Conservation (phyloP, 2,797 vertebrate genomes). For the Mormyrus hasselquistii region DNA sequence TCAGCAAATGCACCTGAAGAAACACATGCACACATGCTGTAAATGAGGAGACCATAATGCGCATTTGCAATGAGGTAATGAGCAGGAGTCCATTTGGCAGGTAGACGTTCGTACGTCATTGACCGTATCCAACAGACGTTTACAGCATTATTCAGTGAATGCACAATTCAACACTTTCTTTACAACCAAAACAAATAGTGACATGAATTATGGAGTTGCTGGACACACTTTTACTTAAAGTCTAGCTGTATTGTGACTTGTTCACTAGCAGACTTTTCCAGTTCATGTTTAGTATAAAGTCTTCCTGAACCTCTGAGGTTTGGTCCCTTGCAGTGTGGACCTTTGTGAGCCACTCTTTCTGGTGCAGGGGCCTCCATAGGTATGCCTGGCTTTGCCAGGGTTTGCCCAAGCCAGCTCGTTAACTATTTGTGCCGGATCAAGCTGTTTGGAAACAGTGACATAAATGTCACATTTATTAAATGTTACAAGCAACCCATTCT, state of each 20-base stretch:
- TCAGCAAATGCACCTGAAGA: not conserved
- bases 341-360: not conserved
- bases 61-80: not conserved
- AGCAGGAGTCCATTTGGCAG: not conserved
- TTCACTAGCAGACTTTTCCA: not conserved
- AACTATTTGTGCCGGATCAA: not conserved
- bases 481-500: not conserved
- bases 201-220: not conserved
- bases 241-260: not conserved
- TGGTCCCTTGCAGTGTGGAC: not conserved
- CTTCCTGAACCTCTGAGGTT: not conserved
- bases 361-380: not conserved
- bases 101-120: not conserved
- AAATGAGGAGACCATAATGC: not conserved
- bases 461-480: not conserved
- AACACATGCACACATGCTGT: not conserved
- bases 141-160: not conserved
- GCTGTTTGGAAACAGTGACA: not conserved
- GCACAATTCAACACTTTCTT: not conserved
- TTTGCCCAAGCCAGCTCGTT: not conserved
- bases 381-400: not conserved
- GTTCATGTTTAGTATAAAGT: slow-evolving; percentile 12
- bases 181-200: not conserved
- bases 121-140: not conserved
- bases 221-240: not conserved